Evolutionary conservation across 2,888 invertebrate genomes (phyloP).

Genomic region (Lasioglossum pauxillum): DNA sequence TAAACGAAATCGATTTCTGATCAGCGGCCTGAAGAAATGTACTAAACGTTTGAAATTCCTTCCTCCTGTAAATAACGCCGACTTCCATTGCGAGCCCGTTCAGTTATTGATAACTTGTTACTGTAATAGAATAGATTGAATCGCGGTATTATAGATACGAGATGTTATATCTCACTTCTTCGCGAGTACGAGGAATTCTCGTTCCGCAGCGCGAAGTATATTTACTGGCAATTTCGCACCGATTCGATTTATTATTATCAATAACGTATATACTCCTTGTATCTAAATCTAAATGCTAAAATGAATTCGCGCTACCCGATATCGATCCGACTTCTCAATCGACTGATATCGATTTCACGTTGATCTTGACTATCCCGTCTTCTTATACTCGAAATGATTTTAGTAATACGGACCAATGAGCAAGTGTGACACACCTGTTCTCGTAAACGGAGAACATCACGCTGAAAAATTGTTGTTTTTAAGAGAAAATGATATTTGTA

Average conservation of each 20-base stretch:
- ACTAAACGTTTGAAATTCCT: conserved; percentile 26
- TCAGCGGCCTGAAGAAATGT: not conserved
- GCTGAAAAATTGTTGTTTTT: too few species aligned
- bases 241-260: conserved; percentile 14
- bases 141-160: conserved; percentile 14
- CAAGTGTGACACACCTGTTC: not conserved
- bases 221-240: conserved; percentile 2
- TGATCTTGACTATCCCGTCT: not conserved
- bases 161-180: conserved; percentile 17
- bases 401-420: not conserved
- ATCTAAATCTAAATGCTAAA: conserved; percentile 13
- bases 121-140: conserved; percentile 22
- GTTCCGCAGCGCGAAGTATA: not conserved
- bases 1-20: conserved; percentile 22
- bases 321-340: not conserved
- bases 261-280: not conserved
- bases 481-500: too few species aligned
- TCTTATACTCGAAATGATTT: not conserved
- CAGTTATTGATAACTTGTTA: conserved; percentile 33
- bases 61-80: conserved; percentile 7
- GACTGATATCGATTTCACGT: not conserved
- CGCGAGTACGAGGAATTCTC: conserved; percentile 5
- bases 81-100: conserved; percentile 3
- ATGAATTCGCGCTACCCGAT: not conserved
- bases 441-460: not conserved